These are phyloP conservation scores for Microctonus hyperodae DNA, from an alignment of 2,888 invertebrate genomes.

Conservation along the genomic window DNA sequence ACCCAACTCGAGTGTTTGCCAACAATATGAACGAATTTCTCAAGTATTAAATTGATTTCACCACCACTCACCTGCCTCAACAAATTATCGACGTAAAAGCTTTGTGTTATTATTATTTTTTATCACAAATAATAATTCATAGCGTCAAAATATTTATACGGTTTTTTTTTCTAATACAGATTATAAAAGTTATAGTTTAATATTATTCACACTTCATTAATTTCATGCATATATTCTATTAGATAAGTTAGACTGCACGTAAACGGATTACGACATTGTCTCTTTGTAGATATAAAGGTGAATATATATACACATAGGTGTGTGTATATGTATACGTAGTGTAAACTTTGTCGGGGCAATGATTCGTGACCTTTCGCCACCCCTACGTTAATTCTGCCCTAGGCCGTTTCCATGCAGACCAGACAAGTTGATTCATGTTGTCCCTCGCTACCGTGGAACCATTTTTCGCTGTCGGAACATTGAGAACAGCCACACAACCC, in stretches of 20 bases:
- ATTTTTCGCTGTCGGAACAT: not conserved
- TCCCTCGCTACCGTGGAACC: constrained; percentile 3
- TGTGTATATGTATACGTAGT: not conserved
- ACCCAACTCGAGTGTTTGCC: constrained; percentile 4
- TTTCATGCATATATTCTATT: not conserved
- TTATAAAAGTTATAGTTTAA: not conserved
- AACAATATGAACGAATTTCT: not conserved
- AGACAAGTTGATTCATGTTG: constrained; percentile 24
- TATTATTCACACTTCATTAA: not conserved
- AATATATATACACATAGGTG: not conserved
- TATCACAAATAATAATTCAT: too few species aligned
- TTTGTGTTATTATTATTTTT: not conserved
- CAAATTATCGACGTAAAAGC: not conserved
- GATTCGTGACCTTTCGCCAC: constrained; percentile 7
- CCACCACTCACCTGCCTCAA: not conserved
- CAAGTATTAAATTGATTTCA: not conserved
- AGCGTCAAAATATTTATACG: not conserved
- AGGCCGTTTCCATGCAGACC: constrained; percentile 14
- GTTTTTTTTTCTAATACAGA: not conserved
- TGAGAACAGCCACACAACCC: not conserved
- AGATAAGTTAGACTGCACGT: not conserved
- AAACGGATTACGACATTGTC: not conserved
- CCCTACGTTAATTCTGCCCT: constrained; percentile 13
- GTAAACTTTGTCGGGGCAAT: not conserved
- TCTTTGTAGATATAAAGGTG: not conserved